Conservation (phyloP, 2,113 vertebrate species). For the Mellivora capensis region DNA sequence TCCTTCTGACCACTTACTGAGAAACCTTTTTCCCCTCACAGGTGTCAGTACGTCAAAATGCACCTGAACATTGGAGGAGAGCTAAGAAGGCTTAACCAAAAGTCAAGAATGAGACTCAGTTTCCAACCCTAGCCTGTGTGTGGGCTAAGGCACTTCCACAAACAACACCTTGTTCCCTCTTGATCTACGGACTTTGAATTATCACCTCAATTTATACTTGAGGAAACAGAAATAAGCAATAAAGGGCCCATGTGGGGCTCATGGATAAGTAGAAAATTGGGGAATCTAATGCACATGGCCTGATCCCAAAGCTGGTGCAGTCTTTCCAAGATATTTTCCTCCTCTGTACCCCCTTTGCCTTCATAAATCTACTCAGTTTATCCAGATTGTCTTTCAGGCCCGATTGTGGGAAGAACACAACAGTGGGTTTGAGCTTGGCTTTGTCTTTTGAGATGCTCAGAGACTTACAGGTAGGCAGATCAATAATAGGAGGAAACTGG, state of each 20-base stretch:
- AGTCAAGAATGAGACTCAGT: background rate
- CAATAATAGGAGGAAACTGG: background rate
- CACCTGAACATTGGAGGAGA: background rate
- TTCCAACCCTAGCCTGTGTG: too few relatives aligned
- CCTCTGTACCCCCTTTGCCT: background rate
- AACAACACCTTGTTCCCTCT: background rate
- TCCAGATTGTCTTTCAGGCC: background rate
- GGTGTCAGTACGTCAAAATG: constrained; percentile 7
- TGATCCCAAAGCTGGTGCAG: background rate
- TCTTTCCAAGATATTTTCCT: background rate
- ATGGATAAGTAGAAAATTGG: background rate
- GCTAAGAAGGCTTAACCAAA: background rate
- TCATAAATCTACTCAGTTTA: background rate
- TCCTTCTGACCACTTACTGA: background rate
- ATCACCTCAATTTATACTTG: background rate
- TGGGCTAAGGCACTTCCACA: background rate
- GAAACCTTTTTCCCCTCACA: background rate
- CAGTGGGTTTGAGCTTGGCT: background rate
- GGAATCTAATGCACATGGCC: background rate
- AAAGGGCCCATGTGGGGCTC: background rate
- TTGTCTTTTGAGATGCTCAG: background rate
- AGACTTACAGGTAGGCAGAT: background rate
- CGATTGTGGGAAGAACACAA: background rate
- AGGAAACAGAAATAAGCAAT: background rate
- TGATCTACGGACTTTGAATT: background rate